Conservation (phyloP, 1,140 invertebrate genomes). For the fruit fly (Drosophila melanogaster) region DNA sequence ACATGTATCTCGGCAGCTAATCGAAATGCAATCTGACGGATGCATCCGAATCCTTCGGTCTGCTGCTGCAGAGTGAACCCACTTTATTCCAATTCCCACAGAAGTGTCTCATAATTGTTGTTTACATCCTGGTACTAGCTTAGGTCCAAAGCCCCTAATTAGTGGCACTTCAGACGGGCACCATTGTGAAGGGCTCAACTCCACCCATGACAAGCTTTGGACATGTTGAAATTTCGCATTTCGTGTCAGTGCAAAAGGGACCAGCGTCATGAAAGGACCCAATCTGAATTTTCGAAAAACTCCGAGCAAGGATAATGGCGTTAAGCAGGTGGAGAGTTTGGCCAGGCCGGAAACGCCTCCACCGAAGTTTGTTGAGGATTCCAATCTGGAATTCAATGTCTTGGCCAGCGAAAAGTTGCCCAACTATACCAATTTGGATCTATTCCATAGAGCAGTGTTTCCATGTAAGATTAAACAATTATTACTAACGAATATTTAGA, state of each 20-base stretch:
- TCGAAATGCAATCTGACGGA: too few relatives aligned
- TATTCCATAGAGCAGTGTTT: conserved; percentile 66
- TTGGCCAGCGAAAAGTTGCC: conserved; percentile 38
- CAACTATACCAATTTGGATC: conserved; percentile 43
- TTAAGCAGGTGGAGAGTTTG: not conserved
- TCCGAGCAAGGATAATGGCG: conserved; percentile 6
- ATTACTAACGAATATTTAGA: not conserved
- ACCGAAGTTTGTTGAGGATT: conserved; percentile 13
- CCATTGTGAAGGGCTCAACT: conserved; percentile 10
- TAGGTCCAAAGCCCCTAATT: conserved; percentile 49
- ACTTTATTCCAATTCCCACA: not conserved
- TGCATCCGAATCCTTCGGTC: too few relatives aligned
- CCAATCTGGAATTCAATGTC: conserved; percentile 34
- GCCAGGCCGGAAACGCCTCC: not conserved
- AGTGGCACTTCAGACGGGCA: conserved; percentile 5
- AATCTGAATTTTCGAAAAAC: conserved; percentile 43
- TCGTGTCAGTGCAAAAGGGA: conserved; percentile 46
- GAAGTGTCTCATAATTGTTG: conserved; percentile 59
- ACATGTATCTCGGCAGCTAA: too few relatives aligned
- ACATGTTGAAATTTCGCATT: conserved; percentile 25
- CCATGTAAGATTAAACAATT: conserved; percentile 43
- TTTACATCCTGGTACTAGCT: conserved; percentile 42
- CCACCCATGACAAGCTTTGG: conserved; percentile 23
- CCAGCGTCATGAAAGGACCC: conserved; percentile 57
- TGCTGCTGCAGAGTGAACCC: too few relatives aligned